Evolutionary conservation across 64 coral and sea anemone species (phyloP), one percentile per base, ranked within the genome.

Genomic region (Montipora efflorescens): DNA sequence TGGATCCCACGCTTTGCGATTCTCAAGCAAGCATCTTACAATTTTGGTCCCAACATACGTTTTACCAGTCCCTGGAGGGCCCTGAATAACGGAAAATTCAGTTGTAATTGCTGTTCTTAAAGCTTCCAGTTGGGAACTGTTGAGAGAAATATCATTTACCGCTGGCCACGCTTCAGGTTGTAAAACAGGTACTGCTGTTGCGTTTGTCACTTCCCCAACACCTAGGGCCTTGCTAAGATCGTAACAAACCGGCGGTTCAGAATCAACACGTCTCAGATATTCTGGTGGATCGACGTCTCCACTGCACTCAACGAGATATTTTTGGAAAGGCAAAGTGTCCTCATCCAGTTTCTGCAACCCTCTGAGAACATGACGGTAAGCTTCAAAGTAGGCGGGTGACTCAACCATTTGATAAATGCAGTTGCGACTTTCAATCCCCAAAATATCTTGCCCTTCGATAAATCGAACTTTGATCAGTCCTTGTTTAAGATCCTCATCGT

Each of bases 11-110:
- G 19, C 13, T 48, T 51, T 2, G 44, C 67, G 67, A 16, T 93
- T 93, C 9, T 64, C 87, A 68, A 94, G 80, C 12, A 96, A 58
- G 22, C 67, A 91, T 59, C 78, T 58, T 5, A 90, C 87, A 57
- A 98, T 95, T 79, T 91, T 95, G 8, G 95, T 81, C 20, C 93
- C 96, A 75, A 98, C 83, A 25, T 95, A 98, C 8, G 96, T 98
- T 55, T 98, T 98, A 4, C 96, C 96, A 6, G 96, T 98, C 50
- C 96, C 96, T 46, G 96, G 96, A n/a, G 96, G 96, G 23, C 96
- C 96, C 71, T 98, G 96, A 59, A 98, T 98, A 12, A 98, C 93
- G 19, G 93, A 95, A 55, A 98, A 92, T 21, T 98, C 96, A 49
- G 80, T 98, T 44, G 96, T 98, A n/a, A 98, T 72, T 36, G 93